A percentile compares a stretch with the other conserved stretches of the same genome.
These are phyloP conservation scores for Phytoseiulus persimilis DNA, from an alignment of 2,888 invertebrate genomes.

Conservation along the genomic window DNA sequence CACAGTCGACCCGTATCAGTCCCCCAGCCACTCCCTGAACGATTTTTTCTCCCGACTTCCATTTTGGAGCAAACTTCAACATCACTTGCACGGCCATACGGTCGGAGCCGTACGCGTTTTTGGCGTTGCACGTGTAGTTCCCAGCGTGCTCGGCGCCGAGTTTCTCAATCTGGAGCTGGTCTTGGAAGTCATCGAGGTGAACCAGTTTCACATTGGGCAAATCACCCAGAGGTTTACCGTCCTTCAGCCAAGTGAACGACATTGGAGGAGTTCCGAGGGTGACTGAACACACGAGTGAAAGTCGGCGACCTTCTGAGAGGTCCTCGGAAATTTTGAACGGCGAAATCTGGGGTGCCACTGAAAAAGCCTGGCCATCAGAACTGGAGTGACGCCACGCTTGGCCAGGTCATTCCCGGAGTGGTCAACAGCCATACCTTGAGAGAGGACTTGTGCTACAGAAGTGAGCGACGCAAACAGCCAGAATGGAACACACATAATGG, in stretches of 20 bases:
- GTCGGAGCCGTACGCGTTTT: background rate
- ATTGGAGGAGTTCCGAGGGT: conserved; percentile 12
- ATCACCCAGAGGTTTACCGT: background rate
- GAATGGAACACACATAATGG: background rate
- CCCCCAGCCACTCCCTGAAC: conserved; percentile 7
- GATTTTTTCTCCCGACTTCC: background rate
- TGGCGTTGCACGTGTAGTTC: conserved; percentile 31
- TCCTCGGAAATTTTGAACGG: conserved; percentile 12
- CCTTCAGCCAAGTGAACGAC: conserved; percentile 34
- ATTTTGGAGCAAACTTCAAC: conserved; percentile 23
- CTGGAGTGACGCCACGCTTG: background rate
- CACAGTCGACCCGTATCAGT: background rate
- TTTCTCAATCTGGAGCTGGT: conserved; percentile 19
- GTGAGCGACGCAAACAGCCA: background rate
- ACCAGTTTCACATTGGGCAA: conserved; percentile 19
- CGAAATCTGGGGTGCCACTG: conserved; percentile 20
- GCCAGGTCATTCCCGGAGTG: background rate
- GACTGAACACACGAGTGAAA: conserved; percentile 9
- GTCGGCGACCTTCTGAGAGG: conserved; percentile 30
- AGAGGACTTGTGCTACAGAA: background rate
- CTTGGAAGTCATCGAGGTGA: conserved; percentile 27
- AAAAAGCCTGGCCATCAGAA: background rate
- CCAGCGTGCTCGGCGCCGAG: conserved; percentile 8
- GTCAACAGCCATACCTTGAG: background rate
- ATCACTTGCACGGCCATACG: conserved; percentile 7